A percentile compares a stretch with the other conserved stretches of the same genome.
These are phyloP conservation scores for Columbina picui DNA, from an alignment of 2,113 vertebrate genomes.

Conservation along the genomic window DNA sequence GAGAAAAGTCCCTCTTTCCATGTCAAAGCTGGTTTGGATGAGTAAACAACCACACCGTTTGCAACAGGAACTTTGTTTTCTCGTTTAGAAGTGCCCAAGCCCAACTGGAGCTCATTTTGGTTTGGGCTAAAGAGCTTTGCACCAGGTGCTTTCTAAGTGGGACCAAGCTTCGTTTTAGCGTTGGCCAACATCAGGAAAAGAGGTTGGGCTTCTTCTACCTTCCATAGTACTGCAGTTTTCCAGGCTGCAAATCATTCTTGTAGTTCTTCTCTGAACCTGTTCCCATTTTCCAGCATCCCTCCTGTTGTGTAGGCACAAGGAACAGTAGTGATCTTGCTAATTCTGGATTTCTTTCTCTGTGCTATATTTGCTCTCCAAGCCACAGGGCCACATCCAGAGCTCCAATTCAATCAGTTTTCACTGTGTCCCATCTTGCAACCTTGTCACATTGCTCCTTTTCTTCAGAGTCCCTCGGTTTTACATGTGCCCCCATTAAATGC, in stretches of 20 bases:
- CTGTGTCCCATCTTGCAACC: neutral
- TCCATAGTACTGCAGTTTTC: neutral
- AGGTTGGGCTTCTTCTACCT: neutral
- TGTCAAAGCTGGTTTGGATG: neutral
- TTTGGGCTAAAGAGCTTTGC: neutral
- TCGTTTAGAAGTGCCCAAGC: neutral
- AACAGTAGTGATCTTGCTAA: neutral
- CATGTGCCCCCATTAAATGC: accelerated
- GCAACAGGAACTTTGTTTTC: neutral
- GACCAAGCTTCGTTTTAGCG: neutral
- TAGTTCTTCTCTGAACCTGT: neutral
- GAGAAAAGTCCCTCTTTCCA: neutral
- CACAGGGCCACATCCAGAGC: neutral
- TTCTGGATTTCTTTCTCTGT: neutral
- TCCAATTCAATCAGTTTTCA: neutral
- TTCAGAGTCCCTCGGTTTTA: neutral
- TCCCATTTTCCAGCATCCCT: neutral
- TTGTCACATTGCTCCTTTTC: neutral
- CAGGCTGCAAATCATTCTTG: neutral
- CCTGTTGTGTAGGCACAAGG: neutral
- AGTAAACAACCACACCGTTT: accelerated
- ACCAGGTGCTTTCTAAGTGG: neutral
- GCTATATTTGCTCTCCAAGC: neutral
- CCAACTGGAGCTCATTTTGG: neutral
- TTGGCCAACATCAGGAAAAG: neutral